These are phyloP conservation scores for Aphidius gifuensis DNA, from an alignment of 1,140 invertebrate species.

Conservation along the genomic window DNA sequence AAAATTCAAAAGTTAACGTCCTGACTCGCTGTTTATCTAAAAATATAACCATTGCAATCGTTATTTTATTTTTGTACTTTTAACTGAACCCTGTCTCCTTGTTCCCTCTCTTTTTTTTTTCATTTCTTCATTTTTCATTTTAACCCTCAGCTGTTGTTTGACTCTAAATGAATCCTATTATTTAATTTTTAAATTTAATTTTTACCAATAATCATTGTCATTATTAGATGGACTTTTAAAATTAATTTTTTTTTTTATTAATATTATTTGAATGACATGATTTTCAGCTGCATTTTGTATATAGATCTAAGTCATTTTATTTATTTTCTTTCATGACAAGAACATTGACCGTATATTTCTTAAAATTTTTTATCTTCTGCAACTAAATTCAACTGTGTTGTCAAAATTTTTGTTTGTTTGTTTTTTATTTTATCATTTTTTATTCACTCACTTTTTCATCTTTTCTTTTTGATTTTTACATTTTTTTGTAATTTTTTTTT, in stretches of 20 bases:
- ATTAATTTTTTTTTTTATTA: not conserved
- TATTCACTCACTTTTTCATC: too few relatives aligned
- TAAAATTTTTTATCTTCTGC: too few relatives aligned
- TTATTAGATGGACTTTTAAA: not conserved
- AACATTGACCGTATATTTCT: too few relatives aligned
- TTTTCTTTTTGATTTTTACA: too few relatives aligned
- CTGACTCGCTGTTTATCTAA: constrained; percentile 38
- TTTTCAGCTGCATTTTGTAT: too few relatives aligned
- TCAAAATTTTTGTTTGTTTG: too few relatives aligned
- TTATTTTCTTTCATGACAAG: too few relatives aligned
- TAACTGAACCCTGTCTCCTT: constrained; percentile 6
- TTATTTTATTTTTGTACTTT: constrained; percentile 26
- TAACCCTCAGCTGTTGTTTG: not conserved
- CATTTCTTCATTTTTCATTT: constrained; percentile 16
- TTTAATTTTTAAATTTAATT: not conserved
- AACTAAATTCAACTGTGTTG: too few relatives aligned
- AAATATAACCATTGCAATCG: constrained; percentile 36
- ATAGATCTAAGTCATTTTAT: too few relatives aligned
- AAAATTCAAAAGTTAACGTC: constrained; percentile 26
- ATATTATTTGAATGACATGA: not conserved
- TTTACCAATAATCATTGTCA: not conserved
- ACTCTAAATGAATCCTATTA: not conserved
- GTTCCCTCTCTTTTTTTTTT: constrained; percentile 22
- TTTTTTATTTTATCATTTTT: too few relatives aligned
- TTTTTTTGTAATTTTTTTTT: too few relatives aligned